Percentiles rank a stretch among this genome's conserved stretches.
These are phyloP conservation scores for Atractosteus spatula DNA, from an alignment of 2,113 vertebrate species.

Conservation along the genomic window DNA sequence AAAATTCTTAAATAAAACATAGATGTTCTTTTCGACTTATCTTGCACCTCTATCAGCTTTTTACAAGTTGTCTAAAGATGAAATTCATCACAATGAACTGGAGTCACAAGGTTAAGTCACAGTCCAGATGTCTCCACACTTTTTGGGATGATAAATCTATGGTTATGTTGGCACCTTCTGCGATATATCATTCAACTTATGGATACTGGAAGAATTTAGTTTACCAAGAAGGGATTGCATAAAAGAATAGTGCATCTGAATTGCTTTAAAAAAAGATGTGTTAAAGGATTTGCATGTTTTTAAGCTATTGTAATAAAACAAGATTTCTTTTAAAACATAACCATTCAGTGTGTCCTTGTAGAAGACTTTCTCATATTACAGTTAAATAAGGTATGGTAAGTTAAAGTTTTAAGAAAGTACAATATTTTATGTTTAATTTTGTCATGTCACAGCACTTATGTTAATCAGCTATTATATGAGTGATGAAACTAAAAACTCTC, in stretches of 20 bases:
- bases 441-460: too few species aligned
- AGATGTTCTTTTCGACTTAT: constrained; percentile 27
- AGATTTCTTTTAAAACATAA: neutral
- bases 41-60: constrained; percentile 34
- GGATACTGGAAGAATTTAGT: neutral
- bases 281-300: neutral
- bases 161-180: neutral
- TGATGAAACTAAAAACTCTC: too few species aligned
- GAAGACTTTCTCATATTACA: too few species aligned
- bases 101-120: too few species aligned
- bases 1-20: constrained; percentile 11
- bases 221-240: neutral
- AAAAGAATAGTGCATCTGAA: neutral
- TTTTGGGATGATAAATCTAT: neutral
- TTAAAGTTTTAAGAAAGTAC: too few species aligned
- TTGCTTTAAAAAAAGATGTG: neutral
- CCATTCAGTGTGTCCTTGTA: too few species aligned
- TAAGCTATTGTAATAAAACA: neutral
- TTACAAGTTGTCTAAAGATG: neutral
- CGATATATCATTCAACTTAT: neutral
- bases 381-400: too few species aligned
- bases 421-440: too few species aligned
- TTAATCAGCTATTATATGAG: too few species aligned
- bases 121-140: neutral
- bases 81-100: neutral